Base-by-base conservation (phyloP, 2,113 vertebrate genomes). In the Callorhinus ursinus region DNA sequence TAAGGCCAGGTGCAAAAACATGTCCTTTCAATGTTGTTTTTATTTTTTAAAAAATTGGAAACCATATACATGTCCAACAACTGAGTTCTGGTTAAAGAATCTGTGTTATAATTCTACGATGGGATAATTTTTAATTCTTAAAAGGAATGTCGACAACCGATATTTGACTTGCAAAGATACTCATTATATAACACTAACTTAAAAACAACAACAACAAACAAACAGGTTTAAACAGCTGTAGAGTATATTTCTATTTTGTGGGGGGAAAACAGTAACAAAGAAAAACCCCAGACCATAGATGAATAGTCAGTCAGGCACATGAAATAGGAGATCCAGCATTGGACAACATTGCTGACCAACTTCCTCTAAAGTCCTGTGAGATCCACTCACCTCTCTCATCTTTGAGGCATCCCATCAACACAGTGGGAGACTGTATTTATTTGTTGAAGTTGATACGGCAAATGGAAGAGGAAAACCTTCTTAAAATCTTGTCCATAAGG, bases 231-330 rank as follows among this genome's bases (percentile, higher is more conserved):
- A 84, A 86, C 0, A 71, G 28, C 8, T 88, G 14, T 72, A 77
- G 46, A 22, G 21, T 22, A 31, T 69, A 28, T 59, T 96, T 46
- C 31, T 57, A 74, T 74, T 90, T 97, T 82, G 33, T 67, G 31
- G 28, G 28, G 15, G 16, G 55, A 72, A 72, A 67, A 63, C 4
- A 39, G 14, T 3, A 90, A 88, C 18, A 46, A 77, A 90, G 22
- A 14, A 18, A 39, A 39, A 49, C 7, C 7, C 1, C 13, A 33
- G 36, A 51, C 15, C n/a, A 8, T 13, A 67, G 22, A 49, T 5
- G 1, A 55, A 49, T 2, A 4, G 7, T 46, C 22, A 69, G 3
- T 74, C 28, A 7, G 28, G 7, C 36, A 2, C 59, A 18, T 76
- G 57, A 46, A 76, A 31, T 46, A 80, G 36, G 6, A 76, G 15